Base-by-base conservation (phyloP, 2,113 vertebrate genomes). In the Probosciger aterrimus region DNA sequence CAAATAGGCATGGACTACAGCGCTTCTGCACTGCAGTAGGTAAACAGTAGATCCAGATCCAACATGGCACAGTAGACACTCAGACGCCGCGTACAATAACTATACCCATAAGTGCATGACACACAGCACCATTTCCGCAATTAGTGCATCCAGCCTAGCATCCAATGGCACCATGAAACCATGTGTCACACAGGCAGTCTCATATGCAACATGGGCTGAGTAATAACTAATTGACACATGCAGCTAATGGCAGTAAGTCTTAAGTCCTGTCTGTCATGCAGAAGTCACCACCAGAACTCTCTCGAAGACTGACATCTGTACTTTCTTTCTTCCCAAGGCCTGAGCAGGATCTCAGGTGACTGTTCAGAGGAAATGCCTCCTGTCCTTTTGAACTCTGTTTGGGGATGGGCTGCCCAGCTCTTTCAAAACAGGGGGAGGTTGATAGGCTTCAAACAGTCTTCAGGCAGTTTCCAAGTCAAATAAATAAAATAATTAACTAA, bases 11-110 rank as follows among this genome's bases (percentile, higher is more conserved):
- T 11, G 11, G 93, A 35, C 57, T 73, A 19, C 27, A 62, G 14
- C 0, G 1, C 19, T 83, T 62, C 17, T 82, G 41, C 46, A 19
- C 68, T 78, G 71, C 60, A 31, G 55, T 24, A 39, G n/a, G 46
- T 91, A 63, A 92, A 67, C 17, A 47, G 2, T 25, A 78, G 47
- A 71, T 47, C 41, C 16, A 33, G 71, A 77, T 74, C 53, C 23
- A 60, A 4, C 35, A n/a, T 0, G 0, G 44, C 50, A 50, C 7
- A 2, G 22, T 3, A 14, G 59, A 84, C 52, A 19, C n/a, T 85
- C 70, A 52, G 59, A 35, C 30, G 46, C 55, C 71, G 59, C 18
- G 18, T 24, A 24, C 46, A 71, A 30, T 24, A 65, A 1, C 50
- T 70, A 4, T 31, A 63, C 28, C n/a, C 64, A 24, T 37, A 33